These are phyloP conservation scores for Myathropa florea DNA, from an alignment of 2,888 invertebrate genomes.

Conservation along the genomic window DNA sequence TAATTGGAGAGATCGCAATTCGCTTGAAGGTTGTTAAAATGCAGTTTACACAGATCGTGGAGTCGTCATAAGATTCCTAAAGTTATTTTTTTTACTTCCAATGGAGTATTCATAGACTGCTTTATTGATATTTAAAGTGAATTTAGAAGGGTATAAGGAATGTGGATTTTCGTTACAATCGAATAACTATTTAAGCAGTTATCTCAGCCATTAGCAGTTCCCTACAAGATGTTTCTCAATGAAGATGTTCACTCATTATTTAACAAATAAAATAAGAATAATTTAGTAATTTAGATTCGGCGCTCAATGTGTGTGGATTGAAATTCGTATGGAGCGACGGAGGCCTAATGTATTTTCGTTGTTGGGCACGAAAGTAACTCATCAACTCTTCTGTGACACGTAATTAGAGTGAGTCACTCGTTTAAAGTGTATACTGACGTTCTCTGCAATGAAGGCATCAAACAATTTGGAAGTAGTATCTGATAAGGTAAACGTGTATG, in stretches of 20 bases:
- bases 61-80: not conserved
- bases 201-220: constrained; percentile 11
- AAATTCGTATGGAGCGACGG: constrained; percentile 26
- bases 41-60: not conserved
- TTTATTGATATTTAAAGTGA: constrained; percentile 7
- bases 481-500: constrained; percentile 17
- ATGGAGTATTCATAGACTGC: not conserved
- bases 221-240: constrained; percentile 7
- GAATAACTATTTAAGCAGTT: constrained; percentile 38
- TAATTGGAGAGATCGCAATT: not conserved
- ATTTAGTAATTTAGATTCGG: constrained; percentile 26
- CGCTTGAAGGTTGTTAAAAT: not conserved
- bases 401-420: constrained; percentile 59
- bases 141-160: not conserved
- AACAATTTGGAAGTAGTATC: constrained; percentile 38
- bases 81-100: not conserved
- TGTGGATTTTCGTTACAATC: not conserved
- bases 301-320: constrained; percentile 26
- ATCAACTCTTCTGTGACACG: not conserved
- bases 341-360: constrained; percentile 54
- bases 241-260: constrained; percentile 29
- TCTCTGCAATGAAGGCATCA: constrained; percentile 17
- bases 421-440: constrained; percentile 32
- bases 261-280: constrained; percentile 36
- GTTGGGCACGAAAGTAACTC: constrained; percentile 42